A percentile compares a stretch with the other conserved stretches of the same genome.
Conservation (phyloP, 2,888 invertebrate species). For the Augiades crinisus region DNA sequence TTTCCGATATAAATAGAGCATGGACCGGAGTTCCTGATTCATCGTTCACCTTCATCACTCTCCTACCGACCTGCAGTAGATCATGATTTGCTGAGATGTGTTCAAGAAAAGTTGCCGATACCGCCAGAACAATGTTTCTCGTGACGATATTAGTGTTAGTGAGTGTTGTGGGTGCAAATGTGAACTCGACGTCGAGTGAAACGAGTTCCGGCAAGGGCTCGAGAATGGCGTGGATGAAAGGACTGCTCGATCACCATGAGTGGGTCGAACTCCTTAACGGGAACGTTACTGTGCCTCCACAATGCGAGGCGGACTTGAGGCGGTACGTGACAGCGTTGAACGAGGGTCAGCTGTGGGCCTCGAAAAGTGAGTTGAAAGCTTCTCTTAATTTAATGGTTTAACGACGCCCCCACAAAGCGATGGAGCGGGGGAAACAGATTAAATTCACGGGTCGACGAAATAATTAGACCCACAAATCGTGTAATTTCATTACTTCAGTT, state of each 20-base stretch:
- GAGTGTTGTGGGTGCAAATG: slow-evolving; percentile 64
- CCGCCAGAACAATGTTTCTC: slow-evolving; percentile 51
- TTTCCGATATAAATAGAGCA: too few species aligned
- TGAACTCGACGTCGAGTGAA: slow-evolving; percentile 46
- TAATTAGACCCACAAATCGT: slow-evolving; percentile 29
- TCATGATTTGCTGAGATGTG: slow-evolving; percentile 31
- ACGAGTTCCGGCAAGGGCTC: slow-evolving; percentile 43
- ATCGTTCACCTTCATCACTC: slow-evolving; percentile 10
- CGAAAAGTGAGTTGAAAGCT: slow-evolving; percentile 84
- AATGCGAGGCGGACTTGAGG: slow-evolving; percentile 81
- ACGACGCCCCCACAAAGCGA: slow-evolving; percentile 2
- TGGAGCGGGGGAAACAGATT: slow-evolving; percentile 23
- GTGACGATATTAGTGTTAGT: slow-evolving; percentile 60
- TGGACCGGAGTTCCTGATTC: slow-evolving; percentile 16
- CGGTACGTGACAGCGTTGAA: slow-evolving; percentile 80
- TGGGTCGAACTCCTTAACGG: slow-evolving; percentile 76
- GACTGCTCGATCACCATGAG: slow-evolving; percentile 84
- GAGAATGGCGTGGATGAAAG: slow-evolving; percentile 84
- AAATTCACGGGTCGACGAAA: slow-evolving; percentile 25
- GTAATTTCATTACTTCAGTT: slow-evolving; percentile 17
- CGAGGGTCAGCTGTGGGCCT: slow-evolving; percentile 88
- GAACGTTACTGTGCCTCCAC: slow-evolving; percentile 54
- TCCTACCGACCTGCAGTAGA: not conserved
- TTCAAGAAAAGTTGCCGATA: slow-evolving; percentile 26
- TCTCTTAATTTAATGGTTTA: slow-evolving; percentile 9